Conservation (phyloP, 2,888 invertebrate species). For the Oxytorus armatus region DNA sequence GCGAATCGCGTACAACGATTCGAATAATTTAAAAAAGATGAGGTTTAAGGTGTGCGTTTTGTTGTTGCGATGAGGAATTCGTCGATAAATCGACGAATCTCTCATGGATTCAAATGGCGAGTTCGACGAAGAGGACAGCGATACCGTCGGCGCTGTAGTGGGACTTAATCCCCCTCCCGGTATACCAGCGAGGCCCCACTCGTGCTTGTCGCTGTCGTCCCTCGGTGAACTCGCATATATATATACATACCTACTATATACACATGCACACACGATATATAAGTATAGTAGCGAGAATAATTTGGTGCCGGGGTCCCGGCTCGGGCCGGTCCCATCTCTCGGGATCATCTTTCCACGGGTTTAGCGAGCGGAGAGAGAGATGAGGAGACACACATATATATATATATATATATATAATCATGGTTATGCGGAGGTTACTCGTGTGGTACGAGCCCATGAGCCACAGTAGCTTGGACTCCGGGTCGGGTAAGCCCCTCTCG, state of each 20-base stretch:
- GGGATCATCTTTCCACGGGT: constrained; percentile 79
- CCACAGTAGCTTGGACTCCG: constrained; percentile 63
- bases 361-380: constrained; percentile 57
- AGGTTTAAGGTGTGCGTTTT: too few species aligned
- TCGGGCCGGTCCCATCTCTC: constrained; percentile 76
- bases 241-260: constrained; percentile 15
- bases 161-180: constrained; percentile 32
- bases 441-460: constrained; percentile 37
- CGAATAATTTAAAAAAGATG: too few species aligned
- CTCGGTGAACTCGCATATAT: constrained; percentile 16
- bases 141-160: constrained; percentile 29
- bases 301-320: constrained; percentile 75
- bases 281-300: constrained; percentile 62
- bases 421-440: constrained; percentile 9
- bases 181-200: constrained; percentile 58
- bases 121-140: background rate
- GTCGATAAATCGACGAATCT: too few species aligned
- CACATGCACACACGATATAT: constrained; percentile 22
- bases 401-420: background rate
- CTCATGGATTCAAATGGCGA: too few species aligned
- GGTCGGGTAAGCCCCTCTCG: constrained; percentile 60
- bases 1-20: too few species aligned
- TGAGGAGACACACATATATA: background rate
- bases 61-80: too few species aligned
- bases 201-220: constrained; percentile 35